Conservation (phyloP, 1,140 invertebrate species). For the Temnothorax nylanderi region DNA sequence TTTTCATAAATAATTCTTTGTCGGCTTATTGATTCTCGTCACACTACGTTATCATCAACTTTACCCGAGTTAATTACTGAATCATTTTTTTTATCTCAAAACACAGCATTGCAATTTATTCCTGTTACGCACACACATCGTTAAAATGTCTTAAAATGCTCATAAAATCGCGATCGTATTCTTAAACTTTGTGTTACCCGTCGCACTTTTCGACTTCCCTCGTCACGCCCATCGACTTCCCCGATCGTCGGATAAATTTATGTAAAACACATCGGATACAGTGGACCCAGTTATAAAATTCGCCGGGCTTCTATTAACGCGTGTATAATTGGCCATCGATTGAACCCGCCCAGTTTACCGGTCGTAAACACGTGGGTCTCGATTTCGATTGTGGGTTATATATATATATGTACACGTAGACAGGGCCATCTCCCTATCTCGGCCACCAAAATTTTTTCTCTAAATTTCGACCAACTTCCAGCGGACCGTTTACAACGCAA, state of each 20-base stretch:
- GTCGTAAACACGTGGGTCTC: constrained; percentile 78
- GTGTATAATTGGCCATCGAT: constrained; percentile 74
- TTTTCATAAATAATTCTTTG: background rate
- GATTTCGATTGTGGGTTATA: constrained; percentile 56
- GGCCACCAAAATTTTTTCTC: constrained; percentile 19
- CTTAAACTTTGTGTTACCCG: constrained; percentile 22
- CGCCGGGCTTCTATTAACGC: constrained; percentile 67
- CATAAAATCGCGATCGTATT: constrained; percentile 21
- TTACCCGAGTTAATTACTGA: background rate
- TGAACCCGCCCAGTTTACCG: constrained; percentile 74
- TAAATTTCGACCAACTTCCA: constrained; percentile 78
- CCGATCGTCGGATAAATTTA: constrained; percentile 55
- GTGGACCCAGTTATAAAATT: constrained; percentile 55
- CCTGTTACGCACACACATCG: background rate
- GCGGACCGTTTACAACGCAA: constrained; percentile 79
- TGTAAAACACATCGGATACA: constrained; percentile 54
- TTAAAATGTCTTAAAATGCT: constrained; percentile 30
- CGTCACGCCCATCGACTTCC: constrained; percentile 54
- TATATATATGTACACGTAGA: background rate
- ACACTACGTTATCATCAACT: too few species aligned
- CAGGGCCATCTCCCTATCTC: background rate
- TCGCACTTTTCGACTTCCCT: constrained; percentile 28
- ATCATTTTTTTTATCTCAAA: background rate
- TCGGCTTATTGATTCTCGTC: background rate
- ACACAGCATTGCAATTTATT: constrained; percentile 4